Evolutionary conservation across 2,888 invertebrate species (phyloP), one percentile per base, ranked within the genome.

Genomic region (Lithophane socia): DNA sequence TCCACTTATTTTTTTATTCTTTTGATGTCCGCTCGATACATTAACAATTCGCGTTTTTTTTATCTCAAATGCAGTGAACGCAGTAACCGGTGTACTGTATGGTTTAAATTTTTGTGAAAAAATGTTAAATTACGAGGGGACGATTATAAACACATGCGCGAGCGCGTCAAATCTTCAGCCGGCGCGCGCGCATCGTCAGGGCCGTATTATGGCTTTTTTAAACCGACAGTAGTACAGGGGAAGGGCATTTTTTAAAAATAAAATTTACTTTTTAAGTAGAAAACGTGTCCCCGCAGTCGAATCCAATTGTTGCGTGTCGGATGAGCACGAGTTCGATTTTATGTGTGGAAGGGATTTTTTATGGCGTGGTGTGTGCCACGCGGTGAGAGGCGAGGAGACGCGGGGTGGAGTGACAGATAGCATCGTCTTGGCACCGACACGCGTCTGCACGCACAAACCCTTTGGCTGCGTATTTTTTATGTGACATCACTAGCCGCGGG

Each of bases 81-180:
- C 92, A 89, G 92, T 92, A 94, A 94, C 94, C 94, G 93, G 94
- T 94, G 95, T 93, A 95, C 92, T 94, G 91, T 91, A 93, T 92
- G 92, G 91, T 94, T 94, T 90, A 93, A 94, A 93, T 91, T 95
- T 80, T 95, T 93, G 88, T 90, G 91, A 93, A 95, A 96, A 96
- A 95, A 93, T 91, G 92, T 92, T 87, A 95, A 95, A 95, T 95
- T 94, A 93, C 93, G 94, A 95, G 96, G 96, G 96, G 96, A 95
- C 93, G 93, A 94, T 95, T 94, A 95, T 95, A 96, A 95, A 94
- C 96, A 96, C 95, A 96, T 96, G 96, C 96, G 96, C 95, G 93
- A 95, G 96, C 96, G 96, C 96, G 95, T 95, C 96, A 96, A 96
- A 96, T 96, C 94, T 94, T 96, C 96, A 96, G 96, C 96, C 96